These are phyloP conservation scores for Meloe dianella DNA, from an alignment of 2,888 invertebrate genomes.

Conservation along the genomic window DNA sequence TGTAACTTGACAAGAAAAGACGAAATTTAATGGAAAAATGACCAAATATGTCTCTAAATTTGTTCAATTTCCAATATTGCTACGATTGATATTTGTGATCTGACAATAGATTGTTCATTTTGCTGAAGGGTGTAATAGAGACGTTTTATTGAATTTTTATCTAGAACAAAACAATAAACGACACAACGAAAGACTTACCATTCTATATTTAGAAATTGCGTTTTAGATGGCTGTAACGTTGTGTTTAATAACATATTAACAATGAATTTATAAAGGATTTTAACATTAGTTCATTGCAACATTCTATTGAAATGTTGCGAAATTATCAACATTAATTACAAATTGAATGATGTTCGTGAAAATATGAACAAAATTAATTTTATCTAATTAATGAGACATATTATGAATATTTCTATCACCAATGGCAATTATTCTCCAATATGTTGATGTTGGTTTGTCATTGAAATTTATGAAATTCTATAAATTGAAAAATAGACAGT, in stretches of 20 bases:
- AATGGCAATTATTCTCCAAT: not conserved
- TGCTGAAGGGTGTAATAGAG: not conserved
- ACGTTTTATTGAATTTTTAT: not conserved
- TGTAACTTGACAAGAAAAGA: not conserved
- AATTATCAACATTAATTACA: too few species aligned
- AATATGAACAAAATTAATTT: not conserved
- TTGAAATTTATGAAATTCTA: not conserved
- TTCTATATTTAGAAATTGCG: not conserved
- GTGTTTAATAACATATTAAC: not conserved
- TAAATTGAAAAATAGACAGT: not conserved
- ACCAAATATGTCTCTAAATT: not conserved
- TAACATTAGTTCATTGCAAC: too few species aligned
- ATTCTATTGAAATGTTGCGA: too few species aligned
- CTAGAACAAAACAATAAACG: not conserved
- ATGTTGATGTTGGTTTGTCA: not conserved
- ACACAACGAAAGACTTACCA: not conserved
- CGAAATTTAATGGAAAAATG: not conserved
- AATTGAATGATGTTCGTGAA: not conserved
- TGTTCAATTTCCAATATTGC: not conserved
- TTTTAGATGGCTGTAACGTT: not conserved
- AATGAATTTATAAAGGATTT: not conserved
- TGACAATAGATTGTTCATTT: not conserved
- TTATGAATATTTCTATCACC: not conserved
- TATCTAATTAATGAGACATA: not conserved
- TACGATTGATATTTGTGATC: slow-evolving; percentile 1